Base-by-base conservation (phyloP, 1,140 invertebrate species). In the Drosophila parabipectinata region DNA sequence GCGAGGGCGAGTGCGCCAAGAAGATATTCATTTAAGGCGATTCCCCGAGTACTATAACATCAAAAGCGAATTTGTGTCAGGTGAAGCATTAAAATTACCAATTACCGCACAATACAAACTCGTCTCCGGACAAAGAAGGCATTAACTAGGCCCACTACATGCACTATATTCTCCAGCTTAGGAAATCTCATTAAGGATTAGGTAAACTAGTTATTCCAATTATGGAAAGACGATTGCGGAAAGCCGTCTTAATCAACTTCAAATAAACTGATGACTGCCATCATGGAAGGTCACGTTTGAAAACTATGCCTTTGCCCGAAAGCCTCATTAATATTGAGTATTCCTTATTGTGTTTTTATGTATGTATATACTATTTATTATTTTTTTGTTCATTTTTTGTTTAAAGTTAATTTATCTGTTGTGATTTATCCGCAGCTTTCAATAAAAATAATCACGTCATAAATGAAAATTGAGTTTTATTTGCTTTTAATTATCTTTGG, bases 31-130 rank as follows among this genome's bases (percentile, higher is more conserved):
- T 67, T 63, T 64, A 52, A 67, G 63, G 59, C 63, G 63, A 67
- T 67, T 67, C n/a, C 45, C 59, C 24, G 39, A 61, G 57, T 47
- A 41, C 60, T 55, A 53, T 45, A 69, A 81, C 73, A 77, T 84
- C 77, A 84, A 77, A 85, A 32, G 44, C 67, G 66, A 73, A 68
- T 81, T 71, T 77, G 77, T 74, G 82, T 26, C 82, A 85, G 81
- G 82, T 85, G 82, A 85, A 87, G 81, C 81, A 85, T 85, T 84
- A 80, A 84, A 85, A 81, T 77, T 59, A 55, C 81, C 81, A 77
- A 85, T 87, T 81, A 78, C 69, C 79, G 56, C 37, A 74, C 39
- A 78, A 74, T 62, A 57, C 68, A 71, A 68, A 80, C 66, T 68
- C 61, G 48, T 77, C 69, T 44, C 41, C 14, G 37, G 39, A 39